Percentiles rank a stretch among this genome's conserved stretches.
Conservation (phyloP, 2,888 invertebrate species). For the Phalera bucephala region DNA sequence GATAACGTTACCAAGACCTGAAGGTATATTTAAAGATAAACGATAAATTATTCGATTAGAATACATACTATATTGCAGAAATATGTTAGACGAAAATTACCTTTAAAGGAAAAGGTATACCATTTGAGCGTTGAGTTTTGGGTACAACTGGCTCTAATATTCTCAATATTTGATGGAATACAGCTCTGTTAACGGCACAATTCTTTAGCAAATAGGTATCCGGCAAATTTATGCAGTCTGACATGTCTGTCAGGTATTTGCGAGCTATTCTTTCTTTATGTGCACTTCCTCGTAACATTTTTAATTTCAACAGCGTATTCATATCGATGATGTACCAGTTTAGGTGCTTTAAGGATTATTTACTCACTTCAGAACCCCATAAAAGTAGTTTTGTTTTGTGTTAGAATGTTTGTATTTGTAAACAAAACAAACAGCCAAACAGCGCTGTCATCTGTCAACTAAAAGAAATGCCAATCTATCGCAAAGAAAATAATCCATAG, state of each 20-base stretch:
- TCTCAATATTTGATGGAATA: constrained; percentile 49
- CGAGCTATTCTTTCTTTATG: constrained; percentile 45
- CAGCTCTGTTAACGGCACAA: constrained; percentile 45
- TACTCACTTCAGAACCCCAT: no score
- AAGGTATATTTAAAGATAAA: constrained; percentile 1
- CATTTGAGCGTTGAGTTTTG: constrained; percentile 54
- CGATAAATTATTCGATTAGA: no score
- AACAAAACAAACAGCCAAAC: no score
- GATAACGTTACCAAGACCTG: constrained; percentile 55
- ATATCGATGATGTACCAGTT: no score
- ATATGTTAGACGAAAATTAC: constrained; percentile 17
- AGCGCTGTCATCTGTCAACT: no score
- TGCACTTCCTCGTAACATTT: constrained; percentile 47
- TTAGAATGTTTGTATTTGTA: no score
- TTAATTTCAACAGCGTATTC: constrained; percentile 47
- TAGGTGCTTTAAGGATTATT: no score
- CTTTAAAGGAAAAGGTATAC: constrained; percentile 59
- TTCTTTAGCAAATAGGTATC: constrained; percentile 50
- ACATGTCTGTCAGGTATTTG: constrained; percentile 39
- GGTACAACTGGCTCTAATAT: constrained; percentile 57
- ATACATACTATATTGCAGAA: no score
- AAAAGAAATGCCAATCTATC: no score
- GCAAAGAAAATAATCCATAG: no score
- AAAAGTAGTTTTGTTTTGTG: no score
- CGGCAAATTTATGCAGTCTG: constrained; percentile 46